These are phyloP conservation scores for Phoebastria nigripes DNA, from an alignment of 2,797 vertebrate genomes.

Conservation along the genomic window DNA sequence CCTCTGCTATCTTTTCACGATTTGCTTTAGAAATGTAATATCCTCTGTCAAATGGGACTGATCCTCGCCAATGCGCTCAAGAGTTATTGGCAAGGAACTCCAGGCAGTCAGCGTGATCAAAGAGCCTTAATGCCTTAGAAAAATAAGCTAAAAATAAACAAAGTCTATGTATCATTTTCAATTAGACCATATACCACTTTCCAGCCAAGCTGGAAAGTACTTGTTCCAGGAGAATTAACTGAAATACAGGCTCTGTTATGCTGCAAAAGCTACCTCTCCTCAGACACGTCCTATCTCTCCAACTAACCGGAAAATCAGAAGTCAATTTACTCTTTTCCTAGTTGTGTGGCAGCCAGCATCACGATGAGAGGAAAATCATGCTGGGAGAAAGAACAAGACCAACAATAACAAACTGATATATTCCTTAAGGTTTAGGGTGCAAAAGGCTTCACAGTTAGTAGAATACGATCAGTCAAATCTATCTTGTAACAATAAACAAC, in stretches of 20 bases:
- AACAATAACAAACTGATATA: slow-evolving; percentile 49
- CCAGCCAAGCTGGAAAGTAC: not conserved
- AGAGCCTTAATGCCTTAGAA: slow-evolving; percentile 15
- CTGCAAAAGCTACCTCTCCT: slow-evolving; percentile 1
- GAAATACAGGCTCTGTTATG: not conserved
- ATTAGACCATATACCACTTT: not conserved
- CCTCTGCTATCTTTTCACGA: not conserved
- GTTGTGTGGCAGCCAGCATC: slow-evolving; percentile 27
- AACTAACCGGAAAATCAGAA: slow-evolving; percentile 6
- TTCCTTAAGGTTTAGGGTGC: slow-evolving; percentile 35
- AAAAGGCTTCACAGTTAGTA: slow-evolving; percentile 62
- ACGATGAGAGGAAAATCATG: not conserved
- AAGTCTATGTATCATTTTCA: not conserved
- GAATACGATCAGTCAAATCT: slow-evolving; percentile 1
- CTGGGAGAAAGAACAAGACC: slow-evolving; percentile 17
- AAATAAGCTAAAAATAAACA: slow-evolving; percentile 39
- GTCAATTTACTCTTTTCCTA: not conserved
- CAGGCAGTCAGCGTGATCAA: not conserved
- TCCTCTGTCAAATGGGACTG: not conserved
- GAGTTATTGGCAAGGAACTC: not conserved
- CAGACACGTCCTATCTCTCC: not conserved
- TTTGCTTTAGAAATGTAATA: slow-evolving; percentile 5
- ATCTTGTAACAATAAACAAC: slow-evolving; percentile 58
- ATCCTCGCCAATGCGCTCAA: not conserved
- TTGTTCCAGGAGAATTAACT: not conserved